Evolutionary conservation across 1,140 invertebrate species (phyloP).

Genomic region (Orchestia grillus): DNA sequence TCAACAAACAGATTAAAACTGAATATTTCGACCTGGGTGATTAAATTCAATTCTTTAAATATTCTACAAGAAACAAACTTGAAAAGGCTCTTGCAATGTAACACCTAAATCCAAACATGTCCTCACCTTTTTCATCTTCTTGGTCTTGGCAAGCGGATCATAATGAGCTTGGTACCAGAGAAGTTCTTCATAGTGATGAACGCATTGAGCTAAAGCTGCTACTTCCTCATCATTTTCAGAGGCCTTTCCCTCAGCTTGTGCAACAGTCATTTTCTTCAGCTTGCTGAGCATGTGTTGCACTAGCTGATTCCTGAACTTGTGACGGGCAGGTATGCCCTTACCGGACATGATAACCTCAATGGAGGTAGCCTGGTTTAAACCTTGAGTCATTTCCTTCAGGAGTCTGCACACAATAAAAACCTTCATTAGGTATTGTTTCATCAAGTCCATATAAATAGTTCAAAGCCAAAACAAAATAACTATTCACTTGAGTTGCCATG

Average conservation of each 20-base stretch:
- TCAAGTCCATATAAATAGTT: too few relatives aligned
- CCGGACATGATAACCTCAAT: background rate
- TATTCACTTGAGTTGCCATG: too few relatives aligned
- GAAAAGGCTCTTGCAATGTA: too few relatives aligned
- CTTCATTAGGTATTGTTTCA: too few relatives aligned
- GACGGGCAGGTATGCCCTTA: background rate
- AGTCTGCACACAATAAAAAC: background rate
- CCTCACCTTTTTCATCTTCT: background rate
- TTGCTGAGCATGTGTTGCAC: background rate
- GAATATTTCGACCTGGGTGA: background rate
- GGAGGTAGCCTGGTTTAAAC: background rate
- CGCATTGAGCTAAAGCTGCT: background rate
- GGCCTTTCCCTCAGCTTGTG: background rate
- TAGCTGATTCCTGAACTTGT: background rate
- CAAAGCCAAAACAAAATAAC: too few relatives aligned
- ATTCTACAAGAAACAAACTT: background rate
- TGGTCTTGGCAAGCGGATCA: constrained; percentile 1
- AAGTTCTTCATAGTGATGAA: background rate
- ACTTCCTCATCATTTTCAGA: background rate
- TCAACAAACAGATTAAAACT: background rate
- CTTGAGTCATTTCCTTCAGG: background rate
- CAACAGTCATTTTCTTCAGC: background rate
- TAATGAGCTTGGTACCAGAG: constrained; percentile 1
- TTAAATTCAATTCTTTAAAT: background rate
- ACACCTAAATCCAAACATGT: background rate